phyloP scores from a whole-genome alignment of 2,113 vertebrate genomes.

The Eurypyga helias region DNA sequence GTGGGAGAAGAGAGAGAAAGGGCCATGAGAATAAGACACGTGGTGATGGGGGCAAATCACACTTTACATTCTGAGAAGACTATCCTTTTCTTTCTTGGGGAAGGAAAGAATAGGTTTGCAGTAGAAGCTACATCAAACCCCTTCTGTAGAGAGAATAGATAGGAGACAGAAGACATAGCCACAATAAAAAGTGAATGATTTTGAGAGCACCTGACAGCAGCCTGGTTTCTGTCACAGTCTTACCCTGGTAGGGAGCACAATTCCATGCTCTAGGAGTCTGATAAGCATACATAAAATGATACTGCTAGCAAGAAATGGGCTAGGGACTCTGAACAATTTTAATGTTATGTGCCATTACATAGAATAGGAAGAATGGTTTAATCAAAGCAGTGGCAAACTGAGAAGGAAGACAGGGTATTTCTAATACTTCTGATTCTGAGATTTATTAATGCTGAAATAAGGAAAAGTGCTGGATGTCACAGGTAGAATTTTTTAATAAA shows the following conservation, averaged over 20 bases:
- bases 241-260: background rate
- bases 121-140: background rate
- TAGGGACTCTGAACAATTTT: background rate
- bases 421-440: background rate
- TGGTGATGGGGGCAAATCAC: fast-evolving
- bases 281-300: background rate
- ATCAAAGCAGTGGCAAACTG: background rate
- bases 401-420: background rate
- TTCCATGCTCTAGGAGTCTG: background rate
- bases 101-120: background rate
- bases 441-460: background rate
- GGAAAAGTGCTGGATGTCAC: background rate
- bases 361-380: background rate
- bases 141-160: background rate
- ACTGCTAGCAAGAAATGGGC: background rate
- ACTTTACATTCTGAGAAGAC: background rate
- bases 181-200: background rate
- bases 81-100: background rate
- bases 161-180: background rate
- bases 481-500: background rate
- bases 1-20: background rate
- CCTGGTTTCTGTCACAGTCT: background rate
- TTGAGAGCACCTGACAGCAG: background rate
- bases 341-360: background rate
- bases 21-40: background rate